Conservation (phyloP, 2,797 vertebrate genomes). For the Borostomias antarcticus region DNA sequence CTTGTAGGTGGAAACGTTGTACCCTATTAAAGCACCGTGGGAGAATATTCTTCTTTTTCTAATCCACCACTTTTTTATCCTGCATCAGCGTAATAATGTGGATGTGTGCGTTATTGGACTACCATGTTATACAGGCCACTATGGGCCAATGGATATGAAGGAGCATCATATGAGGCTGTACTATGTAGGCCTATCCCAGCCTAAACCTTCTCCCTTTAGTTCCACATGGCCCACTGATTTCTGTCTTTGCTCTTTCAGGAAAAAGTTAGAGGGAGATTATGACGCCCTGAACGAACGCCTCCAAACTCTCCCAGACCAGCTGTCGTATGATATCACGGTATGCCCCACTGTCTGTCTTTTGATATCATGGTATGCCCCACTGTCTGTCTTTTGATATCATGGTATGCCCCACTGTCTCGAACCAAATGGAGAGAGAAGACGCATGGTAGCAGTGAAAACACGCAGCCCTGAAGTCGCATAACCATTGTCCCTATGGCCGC, state of each 20-base stretch:
- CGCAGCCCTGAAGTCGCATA: neutral
- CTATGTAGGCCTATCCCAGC: too few species aligned
- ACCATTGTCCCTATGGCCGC: too few species aligned
- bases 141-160: too few species aligned
- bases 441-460: neutral
- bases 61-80: too few species aligned
- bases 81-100: too few species aligned
- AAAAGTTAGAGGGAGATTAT: slow-evolving; percentile 90
- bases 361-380: slow-evolving; percentile 87
- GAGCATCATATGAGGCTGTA: too few species aligned
- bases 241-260: slow-evolving; percentile 73
- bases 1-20: too few species aligned
- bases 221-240: slow-evolving; percentile 1
- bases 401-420: slow-evolving; percentile 73
- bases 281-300: slow-evolving; percentile 87
- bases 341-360: slow-evolving; percentile 74
- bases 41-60: too few species aligned
- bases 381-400: slow-evolving; percentile 86
- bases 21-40: too few species aligned
- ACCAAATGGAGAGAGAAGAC: neutral
- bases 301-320: slow-evolving; percentile 86
- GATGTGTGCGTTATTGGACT: too few species aligned
- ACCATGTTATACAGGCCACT: too few species aligned
- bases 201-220: too few species aligned
- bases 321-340: slow-evolving; percentile 95